Base-by-base conservation (phyloP, 2,888 invertebrate species). In the Rotaria macrura region DNA sequence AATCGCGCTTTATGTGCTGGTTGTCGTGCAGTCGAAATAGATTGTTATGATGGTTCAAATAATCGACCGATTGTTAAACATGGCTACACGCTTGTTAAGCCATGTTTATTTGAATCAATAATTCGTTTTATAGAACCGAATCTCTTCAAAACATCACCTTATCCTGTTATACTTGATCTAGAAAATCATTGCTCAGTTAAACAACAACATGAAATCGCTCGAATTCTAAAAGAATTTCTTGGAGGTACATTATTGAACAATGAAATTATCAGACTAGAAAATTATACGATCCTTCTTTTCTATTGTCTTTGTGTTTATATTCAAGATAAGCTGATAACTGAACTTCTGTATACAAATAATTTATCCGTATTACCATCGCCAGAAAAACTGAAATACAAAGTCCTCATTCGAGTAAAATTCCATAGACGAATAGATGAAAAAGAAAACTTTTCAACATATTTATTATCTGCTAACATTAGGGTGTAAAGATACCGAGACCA, bases 291-390 rank as follows among this genome's bases (percentile, higher is more conserved):
- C n/a, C n/a, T n/a, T n/a, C n/a, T n/a, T n/a, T n/a, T n/a, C n/a
- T n/a, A n/a, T n/a, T n/a, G n/a, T n/a, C n/a, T n/a, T n/a, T n/a
- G n/a, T 47, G 1, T 14, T 47, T 9, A 14, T 47, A 2, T 14
- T 47, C 10, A 47, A 65, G 65, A 65, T 29, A 5, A n/a, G 12
- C 29, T 65, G 9, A 14, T 79, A 1, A 92, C 93, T 0, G 79
- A 25, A 79, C 43, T n/a, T 34, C 1, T 65, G 20, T 14, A 14
- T 23, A 95, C 95, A 88, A 94, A 94, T 89, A 94, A 94, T 89
- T 96, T 95, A 90, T 92, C 92, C 0, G 91, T 92, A 86, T 92
- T 97, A 85, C 97, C 97, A 0, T 96, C 96, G 0, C 97, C 96
- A 0, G 92, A 94, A 88, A 93, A 94, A 86, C 91, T 97, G 43